Base-by-base conservation (phyloP, 2,797 vertebrate genomes). In the Parambassis ranga region DNA sequence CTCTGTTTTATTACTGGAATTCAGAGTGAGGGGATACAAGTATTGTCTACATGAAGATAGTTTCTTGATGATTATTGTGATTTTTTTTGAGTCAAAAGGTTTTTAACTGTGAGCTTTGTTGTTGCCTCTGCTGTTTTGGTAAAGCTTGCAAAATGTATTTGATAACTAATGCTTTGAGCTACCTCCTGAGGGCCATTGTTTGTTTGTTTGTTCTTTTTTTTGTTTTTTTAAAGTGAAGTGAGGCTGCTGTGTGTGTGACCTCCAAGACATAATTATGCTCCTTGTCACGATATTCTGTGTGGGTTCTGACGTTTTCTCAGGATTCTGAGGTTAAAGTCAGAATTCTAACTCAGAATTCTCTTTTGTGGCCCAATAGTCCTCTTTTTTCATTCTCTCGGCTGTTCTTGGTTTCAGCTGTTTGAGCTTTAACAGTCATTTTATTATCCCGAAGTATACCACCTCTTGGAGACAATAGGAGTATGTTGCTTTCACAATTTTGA, bases 121-220 rank as follows among this genome's bases (percentile, higher is more conserved):
- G 81, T 77, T 35, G 72, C 73, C 79, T 74, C 65, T 66, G 78
- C 74, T 71, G 72, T 75, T 62, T 30, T 14, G 73, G 82, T 86
- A 46, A 79, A 62, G 75, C 78, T 77, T 74, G 71, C 79, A 76
- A 48, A 65, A 52, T 19, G 56, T 66, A 43, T 76, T n/a, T 62
- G 76, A 71, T 66, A 83, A 75, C 58, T 57, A 76, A 74, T 18
- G 75, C 83, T 78, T 71, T 10, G 36, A 84, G 84, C 83, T 85
- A 84, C 85, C 82, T 84, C 82, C 75, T 16, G 47, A 81, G 56
- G 77, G 63, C 58, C 15, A 64, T 20, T 63, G 81, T 65, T 71
- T 71, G 66, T 73, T 72, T 75, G n/a, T n/a, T n/a, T n/a, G n/a
- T n/a, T n/a, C n/a, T n/a, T n/a, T n/a, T n/a, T n/a, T n/a, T n/a